Base-by-base conservation (phyloP, 2,113 vertebrate species). In the Cephalopholis sonnerati region DNA sequence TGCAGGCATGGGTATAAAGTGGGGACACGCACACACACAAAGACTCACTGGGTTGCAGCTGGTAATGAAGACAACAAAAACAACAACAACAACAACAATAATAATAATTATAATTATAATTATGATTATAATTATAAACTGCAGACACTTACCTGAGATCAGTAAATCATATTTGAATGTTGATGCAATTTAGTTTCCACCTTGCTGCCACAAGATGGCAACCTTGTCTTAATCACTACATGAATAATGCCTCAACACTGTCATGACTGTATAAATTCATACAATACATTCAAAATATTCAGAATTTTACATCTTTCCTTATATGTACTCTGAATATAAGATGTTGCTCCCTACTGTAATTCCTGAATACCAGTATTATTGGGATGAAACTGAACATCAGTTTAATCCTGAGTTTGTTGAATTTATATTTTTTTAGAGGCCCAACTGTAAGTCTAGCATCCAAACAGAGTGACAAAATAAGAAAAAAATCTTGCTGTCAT, bases 131-230 rank as follows among this genome's bases (percentile, higher is more conserved):
- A 44, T 44, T 10, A 44, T 44, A 11, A 9, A 44, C 41, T 44
- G 8, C 3, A 44, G 41, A 11, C 36, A 17, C 6, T 65, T 2
- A 67, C 16, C 36, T 53, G 7, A 9, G 17, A 25, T 24, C 24
- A 53, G 25, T n/a, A 50, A 24, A 44, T 58, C 1, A 29, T 10
- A 51, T 39, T 44, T 32, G 44, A 12, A n/a, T 48, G 58, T 61
- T 20, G 17, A 29, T 54, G 25, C 2, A 7, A 44, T 46, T 67
- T 68, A 62, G 25, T 81, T 83, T 87, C 29, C 11, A 50, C 27
- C 27, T 3, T 72, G 6, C 54, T 46, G 63, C 86, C 91, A 93
- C 90, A 81, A 91, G 93, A 89, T 89, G 91, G 87, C 89, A 65
- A 77, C 54, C 29, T 51, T 77, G 29, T 25, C 58, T 69, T 68